Percentiles rank a stretch among this genome's conserved stretches.
phyloP scores from a whole-genome alignment of 2,797 vertebrate species.

The Tokudaia muenninki region DNA sequence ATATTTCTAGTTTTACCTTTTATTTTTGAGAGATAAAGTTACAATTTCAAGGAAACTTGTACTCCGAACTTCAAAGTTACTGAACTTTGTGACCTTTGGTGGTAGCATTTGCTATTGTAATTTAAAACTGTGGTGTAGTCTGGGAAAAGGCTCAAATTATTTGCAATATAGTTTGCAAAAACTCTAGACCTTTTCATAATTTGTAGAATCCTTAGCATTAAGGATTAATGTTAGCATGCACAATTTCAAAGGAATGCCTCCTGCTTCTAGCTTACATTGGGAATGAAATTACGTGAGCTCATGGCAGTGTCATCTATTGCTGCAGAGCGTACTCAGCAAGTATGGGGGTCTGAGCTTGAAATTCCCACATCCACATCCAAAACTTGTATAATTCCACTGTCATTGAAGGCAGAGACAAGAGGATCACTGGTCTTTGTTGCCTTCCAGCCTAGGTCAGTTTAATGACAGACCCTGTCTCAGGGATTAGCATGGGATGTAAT shows the following conservation, averaged over 20 bases:
- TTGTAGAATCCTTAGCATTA: background rate
- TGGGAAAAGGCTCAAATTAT: slow-evolving; percentile 7
- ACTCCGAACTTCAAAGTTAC: background rate
- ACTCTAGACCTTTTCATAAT: background rate
- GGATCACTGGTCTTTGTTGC: background rate
- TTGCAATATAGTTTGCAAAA: slow-evolving; percentile 40
- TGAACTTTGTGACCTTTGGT: background rate
- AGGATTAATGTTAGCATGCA: background rate
- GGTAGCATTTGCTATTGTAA: background rate
- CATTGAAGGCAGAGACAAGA: background rate
- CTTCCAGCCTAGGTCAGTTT: background rate
- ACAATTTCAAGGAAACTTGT: slow-evolving; percentile 31
- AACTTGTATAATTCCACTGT: background rate
- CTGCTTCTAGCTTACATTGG: background rate
- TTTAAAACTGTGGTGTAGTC: slow-evolving; percentile 11
- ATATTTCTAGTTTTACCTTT: slow-evolving; percentile 29
- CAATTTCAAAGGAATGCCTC: background rate
- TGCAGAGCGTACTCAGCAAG: background rate
- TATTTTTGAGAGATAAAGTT: slow-evolving; percentile 45
- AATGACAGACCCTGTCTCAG: background rate
- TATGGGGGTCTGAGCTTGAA: background rate
- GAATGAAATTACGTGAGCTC: slow-evolving; percentile 4
- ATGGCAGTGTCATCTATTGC: background rate
- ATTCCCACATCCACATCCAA: background rate
- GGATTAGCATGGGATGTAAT: background rate